phyloP scores from a whole-genome alignment of 2,797 vertebrate genomes.

The Podarcis lilfordi region DNA sequence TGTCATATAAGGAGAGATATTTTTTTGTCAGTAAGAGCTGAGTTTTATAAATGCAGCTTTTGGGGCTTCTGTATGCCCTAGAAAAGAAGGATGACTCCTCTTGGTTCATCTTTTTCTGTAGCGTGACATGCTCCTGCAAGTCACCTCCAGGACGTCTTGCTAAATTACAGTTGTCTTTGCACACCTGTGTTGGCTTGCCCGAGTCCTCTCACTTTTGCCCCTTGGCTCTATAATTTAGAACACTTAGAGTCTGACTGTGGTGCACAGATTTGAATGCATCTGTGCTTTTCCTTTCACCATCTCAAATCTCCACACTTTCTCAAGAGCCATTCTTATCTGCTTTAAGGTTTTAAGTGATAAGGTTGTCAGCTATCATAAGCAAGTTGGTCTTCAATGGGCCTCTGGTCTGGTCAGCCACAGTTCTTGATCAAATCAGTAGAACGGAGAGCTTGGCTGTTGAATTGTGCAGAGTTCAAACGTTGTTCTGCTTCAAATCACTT shows the following conservation, averaged over 20 bases:
- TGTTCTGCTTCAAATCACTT: neutral
- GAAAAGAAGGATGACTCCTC: neutral
- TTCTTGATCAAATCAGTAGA: neutral
- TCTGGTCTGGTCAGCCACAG: neutral
- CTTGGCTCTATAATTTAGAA: neutral
- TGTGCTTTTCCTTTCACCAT: neutral
- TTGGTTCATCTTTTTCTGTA: neutral
- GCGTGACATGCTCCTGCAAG: neutral
- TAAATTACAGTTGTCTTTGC: neutral
- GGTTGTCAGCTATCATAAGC: no score
- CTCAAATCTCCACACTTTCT: no score
- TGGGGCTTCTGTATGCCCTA: neutral
- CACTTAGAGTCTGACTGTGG: no score
- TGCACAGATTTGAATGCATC: neutral
- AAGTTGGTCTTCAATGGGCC: neutral
- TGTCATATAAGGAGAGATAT: neutral
- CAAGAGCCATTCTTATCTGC: neutral
- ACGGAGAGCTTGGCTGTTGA: neutral
- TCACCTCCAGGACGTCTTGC: neutral
- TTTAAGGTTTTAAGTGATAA: neutral
- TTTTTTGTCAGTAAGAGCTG: neutral
- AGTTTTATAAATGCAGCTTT: neutral
- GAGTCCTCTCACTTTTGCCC: neutral
- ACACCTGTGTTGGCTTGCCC: neutral
- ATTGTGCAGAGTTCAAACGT: neutral